These are phyloP conservation scores for Miichthys miiuy DNA, from an alignment of 2,797 vertebrate species.

Conservation along the genomic window DNA sequence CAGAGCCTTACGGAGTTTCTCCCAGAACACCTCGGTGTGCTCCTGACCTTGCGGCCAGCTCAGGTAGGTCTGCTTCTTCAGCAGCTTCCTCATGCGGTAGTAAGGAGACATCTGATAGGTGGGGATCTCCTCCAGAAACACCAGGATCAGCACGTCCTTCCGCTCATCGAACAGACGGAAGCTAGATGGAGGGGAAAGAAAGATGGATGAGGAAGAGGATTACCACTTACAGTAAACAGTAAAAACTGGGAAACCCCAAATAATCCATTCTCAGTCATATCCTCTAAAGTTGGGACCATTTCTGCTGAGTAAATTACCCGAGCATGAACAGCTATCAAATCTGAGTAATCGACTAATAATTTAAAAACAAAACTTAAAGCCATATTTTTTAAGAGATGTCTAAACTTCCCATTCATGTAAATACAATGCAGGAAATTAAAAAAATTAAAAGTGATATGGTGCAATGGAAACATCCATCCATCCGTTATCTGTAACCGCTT, in stretches of 20 bases:
- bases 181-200: slow-evolving; percentile 44
- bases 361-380: not conserved
- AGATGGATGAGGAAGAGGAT: not conserved
- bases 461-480: not conserved
- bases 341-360: not conserved
- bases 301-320: not conserved
- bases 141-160: slow-evolving; percentile 83
- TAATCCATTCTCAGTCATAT: not conserved
- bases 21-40: slow-evolving; percentile 80
- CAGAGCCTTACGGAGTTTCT: slow-evolving; percentile 79
- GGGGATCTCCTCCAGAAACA: slow-evolving; percentile 84
- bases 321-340: not conserved
- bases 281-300: not conserved
- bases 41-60: slow-evolving; percentile 76
- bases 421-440: no score
- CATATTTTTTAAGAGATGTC: not conserved
- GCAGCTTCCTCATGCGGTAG: slow-evolving; percentile 82
- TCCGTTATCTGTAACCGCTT: no score
- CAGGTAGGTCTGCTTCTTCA: slow-evolving; percentile 83
- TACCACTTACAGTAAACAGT: no score
- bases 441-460: not conserved
- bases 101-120: slow-evolving; percentile 75
- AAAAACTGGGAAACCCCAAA: no score
- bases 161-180: slow-evolving; percentile 85
- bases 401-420: no score